Evolutionary conservation across 2,888 invertebrate genomes (phyloP), one percentile per base, ranked within the genome.

Genomic region (Quadroppia sp.): DNA sequence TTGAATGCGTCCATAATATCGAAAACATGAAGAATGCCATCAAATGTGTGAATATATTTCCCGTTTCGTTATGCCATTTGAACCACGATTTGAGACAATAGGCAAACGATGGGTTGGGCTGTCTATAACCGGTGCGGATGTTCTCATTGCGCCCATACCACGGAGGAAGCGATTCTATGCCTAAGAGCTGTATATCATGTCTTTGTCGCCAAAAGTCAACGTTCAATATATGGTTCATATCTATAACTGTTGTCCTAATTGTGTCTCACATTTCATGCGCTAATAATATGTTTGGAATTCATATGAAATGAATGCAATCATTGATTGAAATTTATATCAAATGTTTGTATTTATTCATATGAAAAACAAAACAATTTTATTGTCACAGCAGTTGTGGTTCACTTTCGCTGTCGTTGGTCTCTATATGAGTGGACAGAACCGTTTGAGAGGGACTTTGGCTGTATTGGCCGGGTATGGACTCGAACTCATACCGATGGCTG

Each of bases 11-110:
- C 23, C 17, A 36, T n/a, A 72, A 32, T 4, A 40, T 40, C 3
- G 32, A 30, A 56, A 75, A 77, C 15, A 61, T 71, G 28, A 74
- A 9, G 84, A 82, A 80, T 70, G 89, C 90, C 74, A 95, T 85
- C 76, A 96, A 85, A 84, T 96, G 95, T 40, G 95, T 97, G 99
- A 99, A 99, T 80, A 99, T 99, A 82, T 99, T 99, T 71, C 96
- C 98, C 15, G 99, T 99, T 85, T 99, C 99, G 1, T 98, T 99
- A 85, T 99, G 99, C 79, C 99, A 88, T 77, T 96, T 89, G 74
- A 86, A 86, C 59, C 85, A 84, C 20, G 85, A 85, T 77, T 84
- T 83, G 79, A 86, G 85, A 79, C 86, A 86, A 45, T 82, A 83
- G 71, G 79, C 79, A 79, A 85, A 85, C 20, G 85, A 85, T 72